phyloP scores from a whole-genome alignment of 37 sponge, comb jelly and placozoan genomes.

The Cliona cf. orientalis region DNA sequence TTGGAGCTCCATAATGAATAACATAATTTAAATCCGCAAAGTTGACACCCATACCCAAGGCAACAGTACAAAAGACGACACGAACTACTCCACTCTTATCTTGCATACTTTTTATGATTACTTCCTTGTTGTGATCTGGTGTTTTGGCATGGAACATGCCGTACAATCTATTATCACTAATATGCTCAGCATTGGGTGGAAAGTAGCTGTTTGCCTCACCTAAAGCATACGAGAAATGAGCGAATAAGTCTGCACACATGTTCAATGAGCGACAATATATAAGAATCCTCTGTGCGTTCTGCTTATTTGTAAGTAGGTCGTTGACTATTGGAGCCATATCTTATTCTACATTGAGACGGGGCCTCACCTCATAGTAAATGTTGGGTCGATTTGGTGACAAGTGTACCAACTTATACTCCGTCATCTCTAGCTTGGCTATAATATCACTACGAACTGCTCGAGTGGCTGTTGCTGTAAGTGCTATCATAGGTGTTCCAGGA shows the following conservation, averaged over 20 bases:
- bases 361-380: conserved; percentile 25
- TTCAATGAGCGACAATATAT: conserved; percentile 46
- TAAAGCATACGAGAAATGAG: conserved; percentile 16
- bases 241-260: conserved; percentile 40
- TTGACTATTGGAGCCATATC: conserved; percentile 8
- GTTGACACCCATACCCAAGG: no score
- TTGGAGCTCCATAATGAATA: conserved; percentile 55
- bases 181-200: conserved; percentile 28
- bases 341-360: background rate
- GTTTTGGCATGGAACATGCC: conserved; percentile 50
- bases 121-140: conserved; percentile 32
- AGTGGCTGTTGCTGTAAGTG: conserved; percentile 40
- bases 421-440: conserved; percentile 29
- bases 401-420: background rate
- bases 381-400: conserved; percentile 39
- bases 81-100: conserved; percentile 29
- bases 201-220: conserved; percentile 17
- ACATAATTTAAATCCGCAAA: conserved; percentile 34
- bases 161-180: conserved; percentile 49
- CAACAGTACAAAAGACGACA: conserved; percentile 53
- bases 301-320: background rate
- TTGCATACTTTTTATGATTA: conserved; percentile 16
- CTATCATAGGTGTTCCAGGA: conserved; percentile 26
- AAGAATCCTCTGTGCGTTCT: conserved; percentile 4
- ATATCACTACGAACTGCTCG: conserved; percentile 5